Conservation (phyloP, 64 coral and sea anemone genomes). For the Stylophora pistillata region DNA sequence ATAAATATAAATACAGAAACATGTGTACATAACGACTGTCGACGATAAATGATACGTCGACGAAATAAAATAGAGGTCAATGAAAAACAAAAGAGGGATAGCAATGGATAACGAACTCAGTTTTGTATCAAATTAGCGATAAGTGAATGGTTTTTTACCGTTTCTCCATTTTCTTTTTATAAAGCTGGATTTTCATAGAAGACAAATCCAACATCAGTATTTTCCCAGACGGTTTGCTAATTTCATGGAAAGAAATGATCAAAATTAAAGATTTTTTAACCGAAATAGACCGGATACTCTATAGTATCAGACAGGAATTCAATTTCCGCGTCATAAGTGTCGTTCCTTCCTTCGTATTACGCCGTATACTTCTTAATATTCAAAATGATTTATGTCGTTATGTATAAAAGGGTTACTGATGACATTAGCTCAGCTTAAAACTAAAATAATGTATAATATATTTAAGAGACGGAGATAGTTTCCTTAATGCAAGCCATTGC, state of each 20-base stretch:
- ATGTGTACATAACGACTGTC: slow-evolving; percentile 12
- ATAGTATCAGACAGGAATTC: background rate
- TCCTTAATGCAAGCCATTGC: background rate
- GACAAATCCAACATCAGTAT: background rate
- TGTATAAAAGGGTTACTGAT: background rate
- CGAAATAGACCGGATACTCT: background rate
- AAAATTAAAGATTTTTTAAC: background rate
- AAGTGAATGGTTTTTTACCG: background rate
- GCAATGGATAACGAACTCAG: slow-evolving; percentile 11
- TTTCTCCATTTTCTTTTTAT: slow-evolving; percentile 6
- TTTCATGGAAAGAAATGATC: background rate
- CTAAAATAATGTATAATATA: slow-evolving; percentile 22
- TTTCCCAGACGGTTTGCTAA: background rate
- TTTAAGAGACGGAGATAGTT: slow-evolving; percentile 32
- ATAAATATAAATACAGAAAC: slow-evolving; percentile 31
- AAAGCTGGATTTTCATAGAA: slow-evolving; percentile 1
- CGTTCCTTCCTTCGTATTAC: background rate
- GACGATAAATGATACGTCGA: slow-evolving; percentile 16
- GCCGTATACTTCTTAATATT: background rate
- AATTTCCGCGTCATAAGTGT: background rate
- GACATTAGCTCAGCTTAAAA: background rate
- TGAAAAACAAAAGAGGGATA: background rate
- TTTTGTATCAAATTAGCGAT: background rate
- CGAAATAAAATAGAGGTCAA: slow-evolving; percentile 17
- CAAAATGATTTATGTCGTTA: background rate